Evolutionary conservation across 2,113 vertebrate genomes (phyloP).

Genomic region (Ornithorhynchus anatinus): DNA sequence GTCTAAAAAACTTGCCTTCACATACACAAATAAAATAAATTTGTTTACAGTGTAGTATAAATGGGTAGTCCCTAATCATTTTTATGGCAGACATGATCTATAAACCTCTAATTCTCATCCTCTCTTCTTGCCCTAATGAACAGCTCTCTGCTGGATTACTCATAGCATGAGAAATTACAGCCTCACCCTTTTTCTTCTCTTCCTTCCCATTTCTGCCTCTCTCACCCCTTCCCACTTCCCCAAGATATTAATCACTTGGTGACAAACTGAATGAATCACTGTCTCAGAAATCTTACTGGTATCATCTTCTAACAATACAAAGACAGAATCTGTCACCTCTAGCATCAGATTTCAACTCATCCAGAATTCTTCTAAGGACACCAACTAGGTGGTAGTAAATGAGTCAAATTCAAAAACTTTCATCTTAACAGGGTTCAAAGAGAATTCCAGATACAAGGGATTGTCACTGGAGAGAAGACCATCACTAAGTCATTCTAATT

Average conservation of each 20-base stretch:
- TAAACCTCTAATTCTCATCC: too few species aligned
- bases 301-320: not conserved
- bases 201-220: not conserved
- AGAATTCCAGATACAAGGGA: not conserved
- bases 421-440: not conserved
- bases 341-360: not conserved
- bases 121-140: too few species aligned
- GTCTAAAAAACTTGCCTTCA: too few species aligned
- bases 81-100: too few species aligned
- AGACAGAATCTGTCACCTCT: not conserved
- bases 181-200: not conserved
- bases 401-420: constrained; percentile 2
- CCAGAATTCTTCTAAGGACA: not conserved
- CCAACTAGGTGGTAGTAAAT: not conserved
- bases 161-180: too few species aligned
- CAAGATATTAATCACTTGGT: not conserved
- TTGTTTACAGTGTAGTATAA: too few species aligned
- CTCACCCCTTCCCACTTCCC: not conserved
- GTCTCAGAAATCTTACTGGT: not conserved
- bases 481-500: not conserved
- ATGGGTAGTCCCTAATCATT: too few species aligned
- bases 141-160: too few species aligned
- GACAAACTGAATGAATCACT: not conserved
- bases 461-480: not conserved
- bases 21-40: too few species aligned